phyloP scores from a whole-genome alignment of 2,113 vertebrate species.

The Chloropsis hardwickii region DNA sequence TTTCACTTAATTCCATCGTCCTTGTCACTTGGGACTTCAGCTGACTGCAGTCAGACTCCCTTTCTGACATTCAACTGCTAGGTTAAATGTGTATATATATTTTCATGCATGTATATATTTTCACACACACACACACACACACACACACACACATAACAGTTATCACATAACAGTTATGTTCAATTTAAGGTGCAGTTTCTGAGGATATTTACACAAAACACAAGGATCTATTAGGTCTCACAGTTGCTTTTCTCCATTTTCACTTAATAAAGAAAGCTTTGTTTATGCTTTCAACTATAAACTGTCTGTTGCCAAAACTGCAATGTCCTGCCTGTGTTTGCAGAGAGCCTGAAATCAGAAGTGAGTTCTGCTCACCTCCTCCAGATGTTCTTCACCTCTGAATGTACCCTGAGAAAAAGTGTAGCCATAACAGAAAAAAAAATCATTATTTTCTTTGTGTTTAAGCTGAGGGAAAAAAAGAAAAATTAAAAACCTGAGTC shows the following conservation, averaged over 20 bases:
- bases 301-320: not conserved
- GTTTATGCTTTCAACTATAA: not conserved
- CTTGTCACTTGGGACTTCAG: not conserved
- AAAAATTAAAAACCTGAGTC: fast-evolving
- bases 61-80: not conserved
- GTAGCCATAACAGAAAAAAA: not conserved
- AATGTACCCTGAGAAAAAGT: not conserved
- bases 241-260: not conserved
- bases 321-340: not conserved
- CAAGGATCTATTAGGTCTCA: not conserved
- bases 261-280: not conserved
- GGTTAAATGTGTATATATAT: not conserved
- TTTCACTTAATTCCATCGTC: not conserved
- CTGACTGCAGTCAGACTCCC: not conserved
- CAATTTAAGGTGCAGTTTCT: not conserved
- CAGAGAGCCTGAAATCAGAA: not conserved
- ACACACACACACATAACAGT: fast-evolving
- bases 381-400: not conserved
- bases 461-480: fast-evolving
- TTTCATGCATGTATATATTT: too few species aligned
- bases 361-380: not conserved
- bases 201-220: not conserved
- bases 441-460: not conserved
- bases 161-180: not conserved
- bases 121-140: not conserved